Percentiles rank a stretch among this genome's conserved stretches.
Conservation (phyloP, 92 coral and sea anemone genomes). For the Phenganax subtilis region DNA sequence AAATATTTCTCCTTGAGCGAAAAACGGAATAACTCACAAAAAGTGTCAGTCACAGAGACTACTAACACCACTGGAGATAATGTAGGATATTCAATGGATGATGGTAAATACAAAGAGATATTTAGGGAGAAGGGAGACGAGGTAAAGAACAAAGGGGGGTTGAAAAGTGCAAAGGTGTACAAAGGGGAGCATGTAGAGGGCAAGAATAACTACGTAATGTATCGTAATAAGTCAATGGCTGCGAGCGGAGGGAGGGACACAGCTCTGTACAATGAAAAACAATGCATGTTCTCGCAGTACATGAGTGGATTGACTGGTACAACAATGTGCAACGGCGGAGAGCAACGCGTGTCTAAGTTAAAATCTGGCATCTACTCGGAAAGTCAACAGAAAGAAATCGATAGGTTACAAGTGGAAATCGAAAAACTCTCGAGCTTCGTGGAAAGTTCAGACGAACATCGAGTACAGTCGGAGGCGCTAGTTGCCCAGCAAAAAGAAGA, state of each 20-base stretch:
- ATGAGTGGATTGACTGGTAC: too few species aligned
- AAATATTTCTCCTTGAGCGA: slow-evolving; percentile 17
- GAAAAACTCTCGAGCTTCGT: slow-evolving; percentile 48
- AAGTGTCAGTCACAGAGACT: slow-evolving; percentile 3
- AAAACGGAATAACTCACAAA: slow-evolving; percentile 4
- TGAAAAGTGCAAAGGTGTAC: slow-evolving; percentile 7
- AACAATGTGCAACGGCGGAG: too few species aligned
- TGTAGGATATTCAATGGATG: slow-evolving; percentile 1
- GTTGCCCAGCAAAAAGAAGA: slow-evolving; percentile 21
- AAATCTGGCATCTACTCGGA: slow-evolving; percentile 4
- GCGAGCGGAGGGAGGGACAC: too few species aligned
- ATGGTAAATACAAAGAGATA: slow-evolving; percentile 12
- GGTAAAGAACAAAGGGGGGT: neutral
- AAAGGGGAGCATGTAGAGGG: neutral
- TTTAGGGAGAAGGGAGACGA: neutral
- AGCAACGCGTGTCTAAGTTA: neutral
- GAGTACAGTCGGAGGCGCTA: slow-evolving; percentile 30
- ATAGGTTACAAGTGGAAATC: slow-evolving; percentile 62
- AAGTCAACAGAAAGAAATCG: slow-evolving; percentile 63
- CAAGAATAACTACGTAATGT: neutral
- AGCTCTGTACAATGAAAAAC: too few species aligned
- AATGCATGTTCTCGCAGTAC: too few species aligned
- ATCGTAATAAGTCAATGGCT: neutral
- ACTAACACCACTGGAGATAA: neutral
- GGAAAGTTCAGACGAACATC: slow-evolving; percentile 36